Conservation (phyloP, 2,888 invertebrate species). For the Yponomeuta evonymella region DNA sequence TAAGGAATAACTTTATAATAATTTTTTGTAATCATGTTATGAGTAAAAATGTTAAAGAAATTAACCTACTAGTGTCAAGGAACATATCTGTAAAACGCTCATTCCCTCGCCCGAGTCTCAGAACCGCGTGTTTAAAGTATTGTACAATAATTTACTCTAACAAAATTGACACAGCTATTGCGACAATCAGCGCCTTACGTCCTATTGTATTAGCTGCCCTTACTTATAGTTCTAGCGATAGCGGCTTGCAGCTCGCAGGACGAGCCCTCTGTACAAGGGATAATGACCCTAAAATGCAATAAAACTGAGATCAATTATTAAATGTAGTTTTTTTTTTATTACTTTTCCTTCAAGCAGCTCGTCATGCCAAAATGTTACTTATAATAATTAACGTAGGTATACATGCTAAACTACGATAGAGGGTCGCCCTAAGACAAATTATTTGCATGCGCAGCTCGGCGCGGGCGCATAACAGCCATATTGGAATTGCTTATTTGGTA, state of each 20-base stretch:
- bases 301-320: conserved; percentile 8
- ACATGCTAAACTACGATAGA: conserved; percentile 9
- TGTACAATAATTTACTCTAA: neutral
- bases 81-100: neutral
- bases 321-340: neutral
- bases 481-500: conserved; percentile 17
- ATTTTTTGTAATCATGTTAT: too few relatives aligned
- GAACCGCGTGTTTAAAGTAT: conserved; percentile 6
- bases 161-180: conserved; percentile 6
- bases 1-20: too few relatives aligned
- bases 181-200: conserved; percentile 2
- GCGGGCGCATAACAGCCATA: conserved; percentile 11
- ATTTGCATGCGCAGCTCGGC: neutral
- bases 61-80: conserved; percentile 2
- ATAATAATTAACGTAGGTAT: conserved; percentile 6
- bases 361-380: neutral
- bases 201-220: conserved; percentile 8
- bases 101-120: conserved; percentile 2
- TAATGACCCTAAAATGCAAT: conserved; percentile 2
- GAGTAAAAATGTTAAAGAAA: too few relatives aligned
- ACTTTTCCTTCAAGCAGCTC: neutral
- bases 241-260: neutral
- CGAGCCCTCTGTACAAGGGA: conserved; percentile 6
- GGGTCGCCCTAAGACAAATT: neutral
- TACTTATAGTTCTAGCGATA: neutral